Base-by-base conservation (phyloP, 37 sponge, comb jelly and placozoan species). In the Chondrilla cf. caribensis region DNA sequence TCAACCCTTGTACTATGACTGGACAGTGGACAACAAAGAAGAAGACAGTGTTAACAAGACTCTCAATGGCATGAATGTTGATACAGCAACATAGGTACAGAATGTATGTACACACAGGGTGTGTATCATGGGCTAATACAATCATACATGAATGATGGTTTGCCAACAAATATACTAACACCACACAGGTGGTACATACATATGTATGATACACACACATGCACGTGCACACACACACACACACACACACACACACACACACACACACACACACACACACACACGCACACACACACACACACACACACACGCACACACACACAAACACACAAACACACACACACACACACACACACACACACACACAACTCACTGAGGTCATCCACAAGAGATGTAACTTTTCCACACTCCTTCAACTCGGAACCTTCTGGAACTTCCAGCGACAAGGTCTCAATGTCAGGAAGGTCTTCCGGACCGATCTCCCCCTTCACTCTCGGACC, bases 401-500 rank as follows among this genome's bases (percentile, higher is more conserved):
- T 38, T n/a, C 76, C 76, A 41, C 76, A 73, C 0, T n/a, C 44
- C 3, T 37, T 24, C 44, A 73, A 2, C 43, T 38, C 76, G 25
- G 24, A 73, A 22, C 44, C 76, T 15, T 39, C 44, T 40, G 76
- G 44, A 2, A 73, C 38, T 21, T 73, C 44, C 21, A 73, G 41
- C 0, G 76, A 73, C 44, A 73, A 43, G 9, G 7, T 40, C 25
- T 42, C 76, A 22, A 73, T 39, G 25, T 39, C 42, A 11, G 76
- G 76, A 1, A 73, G 76, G 3, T 37, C 76, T 17, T 18, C 44
- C 21, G 76, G 76, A 22, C 24, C 24, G 6, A 73, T 19, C 6
- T 73, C 76, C 36, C 76, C 76, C 76, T 73, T 73, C 19, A 73
- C 41, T 39, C 36, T 39, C 0, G 76, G 76, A 17, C 76, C 76